Base-by-base conservation (phyloP, 1,140 invertebrate species). In the Leptonema lineaticorne region DNA sequence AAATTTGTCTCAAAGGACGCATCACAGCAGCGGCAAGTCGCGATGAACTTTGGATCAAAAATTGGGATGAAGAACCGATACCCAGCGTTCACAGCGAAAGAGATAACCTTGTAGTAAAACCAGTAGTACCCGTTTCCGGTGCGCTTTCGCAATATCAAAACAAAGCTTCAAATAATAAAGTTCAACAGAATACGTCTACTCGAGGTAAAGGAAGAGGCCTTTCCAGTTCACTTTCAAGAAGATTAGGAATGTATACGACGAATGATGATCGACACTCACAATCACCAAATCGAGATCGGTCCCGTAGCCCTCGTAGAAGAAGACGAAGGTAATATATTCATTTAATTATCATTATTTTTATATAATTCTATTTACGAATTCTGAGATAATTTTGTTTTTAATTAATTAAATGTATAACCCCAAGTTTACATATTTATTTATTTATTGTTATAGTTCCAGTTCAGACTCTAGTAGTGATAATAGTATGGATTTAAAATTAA, bases 1-100 rank as follows among this genome's bases (percentile, higher is more conserved):
- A 96, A 77, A 93, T 94, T 67, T 92, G 95, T 72, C 81, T 98
- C 28, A 97, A 96, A 79, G 93, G 93, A 33, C 94, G 96, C 80
- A 90, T 98, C 66, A 96, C 93, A 20, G 86, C 89, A 50, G 92
- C 94, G 0, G 92, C 92, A n/a, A 90, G 90, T 74, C 89, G 90
- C 72, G 91, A 91, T 63, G 90, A 91, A 68, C 84, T 96, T 16
- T 92, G 89, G 87, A 88, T 90, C 0, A 93, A 93, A 74, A 92
- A 97, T 82, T 98, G 96, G 96, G 88, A 90, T 70, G 88, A 87
- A 69, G 95, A 97, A 78, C 92, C 94, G 20, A 84, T 97, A 68
- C 95, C 95, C 1, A 91, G 88, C 76, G 89, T 92, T 29, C 85
- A 91, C 74, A 92, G 90, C 75, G 90, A 92, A 77, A 81, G 89